Percentiles rank a stretch among this genome's conserved stretches.
Evolutionary conservation across 2,797 vertebrate species (phyloP).

Genomic region (Molossus alvarezi): DNA sequence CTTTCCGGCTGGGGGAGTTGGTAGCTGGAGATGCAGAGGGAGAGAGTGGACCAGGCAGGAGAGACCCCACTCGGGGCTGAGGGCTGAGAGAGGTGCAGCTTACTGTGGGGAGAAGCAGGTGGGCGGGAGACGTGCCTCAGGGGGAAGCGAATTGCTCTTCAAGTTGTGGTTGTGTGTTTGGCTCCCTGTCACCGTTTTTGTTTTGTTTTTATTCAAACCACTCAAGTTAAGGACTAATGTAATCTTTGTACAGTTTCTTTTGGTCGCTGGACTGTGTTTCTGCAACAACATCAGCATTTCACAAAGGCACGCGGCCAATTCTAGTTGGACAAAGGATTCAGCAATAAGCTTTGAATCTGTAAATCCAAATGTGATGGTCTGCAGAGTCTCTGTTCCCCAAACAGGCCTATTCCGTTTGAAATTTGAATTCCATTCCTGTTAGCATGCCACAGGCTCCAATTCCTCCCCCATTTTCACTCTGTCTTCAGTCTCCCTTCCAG

Average conservation of each 20-base stretch:
- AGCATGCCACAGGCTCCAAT: neutral
- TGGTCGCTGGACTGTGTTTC: neutral
- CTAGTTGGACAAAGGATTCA: neutral
- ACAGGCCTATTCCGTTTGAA: neutral
- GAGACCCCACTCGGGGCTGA: neutral
- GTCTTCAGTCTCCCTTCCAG: neutral
- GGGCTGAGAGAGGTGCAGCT: neutral
- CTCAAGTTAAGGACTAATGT: neutral
- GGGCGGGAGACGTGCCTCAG: neutral
- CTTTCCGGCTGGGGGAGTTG: neutral
- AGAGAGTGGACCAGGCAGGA: neutral
- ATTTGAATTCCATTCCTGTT: neutral
- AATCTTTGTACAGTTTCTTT: constrained; percentile 22
- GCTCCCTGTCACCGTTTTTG: neutral
- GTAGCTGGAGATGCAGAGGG: neutral
- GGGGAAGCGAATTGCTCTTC: neutral
- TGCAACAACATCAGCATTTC: neutral
- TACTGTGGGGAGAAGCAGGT: neutral
- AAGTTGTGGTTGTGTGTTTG: neutral
- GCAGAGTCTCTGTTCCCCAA: neutral
- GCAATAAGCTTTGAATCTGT: neutral
- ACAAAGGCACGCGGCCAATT: neutral
- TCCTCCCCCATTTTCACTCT: neutral
- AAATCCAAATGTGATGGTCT: neutral
- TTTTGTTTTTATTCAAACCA: neutral